phyloP scores from a whole-genome alignment of 1,140 invertebrate species.

The Orius insidiosus region DNA sequence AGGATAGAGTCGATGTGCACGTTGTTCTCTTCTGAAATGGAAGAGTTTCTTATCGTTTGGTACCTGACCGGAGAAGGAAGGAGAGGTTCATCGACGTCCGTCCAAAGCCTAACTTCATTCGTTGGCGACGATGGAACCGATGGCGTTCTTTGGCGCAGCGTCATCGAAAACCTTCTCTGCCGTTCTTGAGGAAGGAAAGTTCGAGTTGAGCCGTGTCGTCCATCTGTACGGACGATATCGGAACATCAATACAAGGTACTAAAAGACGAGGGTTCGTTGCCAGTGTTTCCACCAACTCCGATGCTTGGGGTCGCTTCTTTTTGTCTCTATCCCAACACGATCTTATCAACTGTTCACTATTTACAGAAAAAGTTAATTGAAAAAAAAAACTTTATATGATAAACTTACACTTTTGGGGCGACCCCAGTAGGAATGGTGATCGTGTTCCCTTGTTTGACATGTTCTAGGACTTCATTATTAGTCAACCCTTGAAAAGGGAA shows the following conservation, averaged over 20 bases:
- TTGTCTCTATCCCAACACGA: slow-evolving; percentile 58
- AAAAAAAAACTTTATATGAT: slow-evolving; percentile 10
- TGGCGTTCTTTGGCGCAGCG: slow-evolving; percentile 1
- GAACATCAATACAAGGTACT: slow-evolving; percentile 59
- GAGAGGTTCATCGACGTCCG: slow-evolving; percentile 8
- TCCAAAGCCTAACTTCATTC: slow-evolving; percentile 4
- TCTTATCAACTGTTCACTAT: slow-evolving; percentile 50
- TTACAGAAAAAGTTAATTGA: slow-evolving; percentile 20
- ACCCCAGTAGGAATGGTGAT: slow-evolving; percentile 52
- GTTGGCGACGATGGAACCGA: background rate
- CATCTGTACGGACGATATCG: slow-evolving; percentile 49
- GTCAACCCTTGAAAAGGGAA: slow-evolving; percentile 72
- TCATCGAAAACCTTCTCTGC: slow-evolving; percentile 5
- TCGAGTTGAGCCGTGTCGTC: slow-evolving; percentile 33
- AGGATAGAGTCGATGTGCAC: background rate
- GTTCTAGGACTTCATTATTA: slow-evolving; percentile 67
- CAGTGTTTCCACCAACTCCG: slow-evolving; percentile 62
- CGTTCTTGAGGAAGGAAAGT: too few relatives aligned
- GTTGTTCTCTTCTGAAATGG: slow-evolving; percentile 4
- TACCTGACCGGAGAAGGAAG: slow-evolving; percentile 3
- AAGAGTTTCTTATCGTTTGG: background rate
- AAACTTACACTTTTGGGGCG: slow-evolving; percentile 58
- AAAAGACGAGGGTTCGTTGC: slow-evolving; percentile 58
- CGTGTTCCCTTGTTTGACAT: slow-evolving; percentile 55
- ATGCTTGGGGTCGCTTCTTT: slow-evolving; percentile 50